Percentiles rank a stretch among this genome's conserved stretches.
Conservation (phyloP, 2,888 invertebrate species). For the Chironomus riparius region DNA sequence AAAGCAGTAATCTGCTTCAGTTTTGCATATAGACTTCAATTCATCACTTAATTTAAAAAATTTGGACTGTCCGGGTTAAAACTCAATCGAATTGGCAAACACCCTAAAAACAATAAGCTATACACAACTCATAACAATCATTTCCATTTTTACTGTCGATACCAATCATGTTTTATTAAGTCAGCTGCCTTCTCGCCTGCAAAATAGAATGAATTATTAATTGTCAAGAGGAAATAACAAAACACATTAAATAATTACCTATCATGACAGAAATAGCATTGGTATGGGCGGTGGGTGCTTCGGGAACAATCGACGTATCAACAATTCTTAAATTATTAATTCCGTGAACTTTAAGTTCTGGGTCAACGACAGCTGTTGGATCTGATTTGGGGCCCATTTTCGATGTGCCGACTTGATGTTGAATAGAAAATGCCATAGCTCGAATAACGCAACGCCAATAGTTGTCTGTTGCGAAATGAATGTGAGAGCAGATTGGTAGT, state of each 20-base stretch:
- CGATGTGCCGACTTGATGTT: conserved; percentile 44
- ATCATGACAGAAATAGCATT: conserved; percentile 62
- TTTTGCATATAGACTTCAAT: no score
- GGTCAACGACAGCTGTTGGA: conserved; percentile 43
- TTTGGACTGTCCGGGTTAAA: no score
- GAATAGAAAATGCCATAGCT: conserved; percentile 38
- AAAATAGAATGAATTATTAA: not conserved
- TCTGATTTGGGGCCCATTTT: conserved; percentile 44
- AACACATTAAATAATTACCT: conserved; percentile 33
- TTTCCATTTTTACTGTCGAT: conserved; percentile 8
- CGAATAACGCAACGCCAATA: conserved; percentile 42
- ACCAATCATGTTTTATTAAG: conserved; percentile 50
- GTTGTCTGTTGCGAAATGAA: conserved; percentile 38
- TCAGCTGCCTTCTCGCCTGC: conserved; percentile 56
- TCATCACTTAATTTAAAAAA: no score
- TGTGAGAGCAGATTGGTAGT: conserved; percentile 47
- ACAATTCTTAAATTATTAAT: conserved; percentile 53
- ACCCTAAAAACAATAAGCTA: no score
- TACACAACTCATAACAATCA: not conserved
- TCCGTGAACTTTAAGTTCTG: conserved; percentile 46
- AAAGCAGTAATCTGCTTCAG: no score
- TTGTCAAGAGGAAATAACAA: not conserved
- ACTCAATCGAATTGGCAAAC: no score
- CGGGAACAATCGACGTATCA: conserved; percentile 61
- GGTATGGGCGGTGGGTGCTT: conserved; percentile 55